Evolutionary conservation across 2,888 invertebrate genomes (phyloP).

Genomic region (Junonia oenone): DNA sequence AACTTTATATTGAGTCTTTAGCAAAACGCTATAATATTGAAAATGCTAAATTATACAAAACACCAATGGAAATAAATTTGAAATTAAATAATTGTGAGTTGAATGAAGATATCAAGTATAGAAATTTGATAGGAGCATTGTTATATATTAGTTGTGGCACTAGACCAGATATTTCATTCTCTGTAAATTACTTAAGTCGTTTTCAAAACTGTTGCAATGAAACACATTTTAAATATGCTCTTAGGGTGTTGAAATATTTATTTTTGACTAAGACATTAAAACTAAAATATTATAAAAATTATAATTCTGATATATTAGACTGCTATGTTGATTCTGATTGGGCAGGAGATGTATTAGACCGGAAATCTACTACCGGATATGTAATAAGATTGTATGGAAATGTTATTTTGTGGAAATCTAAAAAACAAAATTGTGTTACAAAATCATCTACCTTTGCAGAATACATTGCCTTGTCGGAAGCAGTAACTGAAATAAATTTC

Average conservation of each 20-base stretch:
- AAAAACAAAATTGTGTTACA: slow-evolving; percentile 26
- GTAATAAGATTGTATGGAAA: slow-evolving; percentile 40
- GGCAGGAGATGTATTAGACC: slow-evolving; percentile 38
- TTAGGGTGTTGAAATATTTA: slow-evolving; percentile 32
- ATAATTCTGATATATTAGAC: slow-evolving; percentile 29
- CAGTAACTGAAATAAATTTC: slow-evolving; percentile 19
- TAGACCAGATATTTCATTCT: slow-evolving; percentile 39
- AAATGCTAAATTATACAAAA: slow-evolving; percentile 30
- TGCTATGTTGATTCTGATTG: slow-evolving; percentile 43
- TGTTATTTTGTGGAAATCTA: slow-evolving; percentile 23
- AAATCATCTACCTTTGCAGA: slow-evolving; percentile 29
- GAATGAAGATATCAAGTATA: slow-evolving; percentile 35
- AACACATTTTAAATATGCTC: slow-evolving; percentile 33
- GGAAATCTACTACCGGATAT: slow-evolving; percentile 39
- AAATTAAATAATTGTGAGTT: too few species aligned
- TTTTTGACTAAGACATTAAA: slow-evolving; percentile 27
- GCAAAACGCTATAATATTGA: slow-evolving; percentile 31
- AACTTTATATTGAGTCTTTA: slow-evolving; percentile 33
- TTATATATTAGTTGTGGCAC: slow-evolving; percentile 42
- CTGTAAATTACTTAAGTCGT: slow-evolving; percentile 44
- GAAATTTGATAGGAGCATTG: slow-evolving; percentile 36
- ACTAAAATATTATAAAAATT: slow-evolving; percentile 30
- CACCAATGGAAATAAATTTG: slow-evolving; percentile 14
- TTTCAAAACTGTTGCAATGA: slow-evolving; percentile 41
- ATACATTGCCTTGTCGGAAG: slow-evolving; percentile 28